Conservation (phyloP, 2,113 vertebrate species). For the Erythrocercus mccallii region DNA sequence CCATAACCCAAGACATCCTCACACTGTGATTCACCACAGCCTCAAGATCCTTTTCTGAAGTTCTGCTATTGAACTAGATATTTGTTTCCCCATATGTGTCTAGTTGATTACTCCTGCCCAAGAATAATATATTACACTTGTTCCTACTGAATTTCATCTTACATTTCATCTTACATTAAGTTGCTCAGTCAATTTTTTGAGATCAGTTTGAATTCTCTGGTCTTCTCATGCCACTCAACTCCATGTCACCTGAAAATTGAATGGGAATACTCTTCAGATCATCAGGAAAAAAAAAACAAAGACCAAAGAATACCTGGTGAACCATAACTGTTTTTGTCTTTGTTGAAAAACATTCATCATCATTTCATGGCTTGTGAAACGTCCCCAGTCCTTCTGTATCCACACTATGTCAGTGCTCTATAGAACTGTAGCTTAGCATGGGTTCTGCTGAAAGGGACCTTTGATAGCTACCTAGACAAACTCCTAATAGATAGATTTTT, state of each 20-base stretch:
- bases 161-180: neutral
- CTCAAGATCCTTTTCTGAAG: neutral
- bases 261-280: neutral
- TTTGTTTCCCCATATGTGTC: neutral
- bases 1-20: no score
- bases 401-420: neutral
- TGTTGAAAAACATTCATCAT: neutral
- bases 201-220: neutral
- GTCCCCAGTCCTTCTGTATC: neutral
- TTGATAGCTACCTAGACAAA: neutral
- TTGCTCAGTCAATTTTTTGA: neutral
- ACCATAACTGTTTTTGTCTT: neutral
- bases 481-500: fast-evolving
- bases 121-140: neutral
- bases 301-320: neutral
- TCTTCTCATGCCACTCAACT: neutral
- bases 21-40: neutral
- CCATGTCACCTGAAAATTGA: neutral
- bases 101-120: neutral
- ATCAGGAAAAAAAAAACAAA: neutral
- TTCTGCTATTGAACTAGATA: neutral
- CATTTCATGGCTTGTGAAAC: neutral
- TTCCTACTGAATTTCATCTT: neutral
- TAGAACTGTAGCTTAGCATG: neutral
- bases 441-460: neutral